phyloP scores from a whole-genome alignment of 2,888 invertebrate species.

The Mantis religiosa region DNA sequence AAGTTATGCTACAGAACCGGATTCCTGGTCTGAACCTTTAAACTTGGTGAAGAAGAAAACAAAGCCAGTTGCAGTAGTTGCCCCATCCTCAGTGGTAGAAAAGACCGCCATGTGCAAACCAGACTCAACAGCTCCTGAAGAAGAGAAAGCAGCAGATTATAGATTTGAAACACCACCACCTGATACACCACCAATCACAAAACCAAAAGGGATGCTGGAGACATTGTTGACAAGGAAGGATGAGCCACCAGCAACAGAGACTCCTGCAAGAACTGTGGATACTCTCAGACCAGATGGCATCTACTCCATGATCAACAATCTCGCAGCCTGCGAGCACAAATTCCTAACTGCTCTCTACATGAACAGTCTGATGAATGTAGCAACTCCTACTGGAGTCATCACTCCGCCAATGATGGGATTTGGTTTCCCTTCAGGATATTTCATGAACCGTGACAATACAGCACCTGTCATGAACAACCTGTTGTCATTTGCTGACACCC shows the following conservation, averaged over 20 bases:
- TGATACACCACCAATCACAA: constrained; percentile 25
- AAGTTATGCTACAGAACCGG: constrained; percentile 20
- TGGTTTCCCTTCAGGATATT: constrained; percentile 14
- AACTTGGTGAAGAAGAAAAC: constrained; percentile 52
- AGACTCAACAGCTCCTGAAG: not conserved
- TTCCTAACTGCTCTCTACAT: constrained; percentile 48
- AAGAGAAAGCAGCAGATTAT: not conserved
- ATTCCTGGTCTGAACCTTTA: constrained; percentile 43
- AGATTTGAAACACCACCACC: not conserved
- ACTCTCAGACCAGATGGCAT: constrained; percentile 38
- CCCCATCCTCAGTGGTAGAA: constrained; percentile 44
- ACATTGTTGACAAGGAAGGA: constrained; percentile 15
- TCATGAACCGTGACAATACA: constrained; percentile 4
- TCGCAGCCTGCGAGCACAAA: constrained; percentile 45
- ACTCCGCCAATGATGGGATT: constrained; percentile 23
- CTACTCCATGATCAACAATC: constrained; percentile 44
- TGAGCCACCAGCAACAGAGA: not conserved
- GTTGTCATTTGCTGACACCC: constrained; percentile 29
- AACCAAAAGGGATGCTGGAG: constrained; percentile 32
- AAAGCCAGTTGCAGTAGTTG: constrained; percentile 52
- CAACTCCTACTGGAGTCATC: constrained; percentile 5
- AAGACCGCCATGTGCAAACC: not conserved
- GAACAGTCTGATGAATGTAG: constrained; percentile 42
- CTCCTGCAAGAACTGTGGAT: not conserved
- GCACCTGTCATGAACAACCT: constrained; percentile 20